These are phyloP conservation scores for Sericinus montela DNA, from an alignment of 2,888 invertebrate genomes.

Conservation along the genomic window DNA sequence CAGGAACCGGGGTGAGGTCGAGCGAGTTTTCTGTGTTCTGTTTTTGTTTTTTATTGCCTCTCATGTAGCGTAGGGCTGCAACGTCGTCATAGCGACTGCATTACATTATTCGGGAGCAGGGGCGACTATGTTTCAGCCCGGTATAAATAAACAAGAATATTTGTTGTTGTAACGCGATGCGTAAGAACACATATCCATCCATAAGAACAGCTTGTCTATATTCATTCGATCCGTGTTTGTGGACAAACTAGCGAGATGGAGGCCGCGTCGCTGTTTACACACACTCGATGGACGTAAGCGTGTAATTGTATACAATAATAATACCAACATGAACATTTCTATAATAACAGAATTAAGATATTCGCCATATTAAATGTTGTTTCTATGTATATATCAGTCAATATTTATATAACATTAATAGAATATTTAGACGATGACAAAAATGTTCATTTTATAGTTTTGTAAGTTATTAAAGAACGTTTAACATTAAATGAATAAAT, in stretches of 20 bases:
- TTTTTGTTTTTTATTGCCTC: slow-evolving; percentile 71
- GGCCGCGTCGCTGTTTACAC: slow-evolving; percentile 59
- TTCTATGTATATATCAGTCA: no score
- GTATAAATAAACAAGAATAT: slow-evolving; percentile 57
- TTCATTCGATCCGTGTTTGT: slow-evolving; percentile 73
- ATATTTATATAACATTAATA: no score
- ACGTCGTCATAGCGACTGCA: slow-evolving; percentile 70
- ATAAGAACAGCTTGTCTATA: slow-evolving; percentile 71
- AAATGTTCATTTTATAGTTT: no score
- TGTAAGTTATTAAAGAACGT: no score
- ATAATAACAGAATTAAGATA: background rate
- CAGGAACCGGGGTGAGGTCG: slow-evolving; percentile 73
- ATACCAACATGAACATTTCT: slow-evolving; percentile 7
- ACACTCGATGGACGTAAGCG: slow-evolving; percentile 44
- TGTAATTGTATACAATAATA: slow-evolving; percentile 55
- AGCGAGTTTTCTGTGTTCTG: slow-evolving; percentile 66
- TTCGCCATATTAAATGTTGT: background rate
- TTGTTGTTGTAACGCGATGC: slow-evolving; percentile 72
- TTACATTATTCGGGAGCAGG: slow-evolving; percentile 53
- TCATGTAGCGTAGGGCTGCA: slow-evolving; percentile 64
- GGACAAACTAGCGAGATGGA: slow-evolving; percentile 70
- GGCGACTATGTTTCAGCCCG: slow-evolving; percentile 34
- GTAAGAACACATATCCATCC: slow-evolving; percentile 65
- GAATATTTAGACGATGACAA: no score
- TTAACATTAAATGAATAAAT: no score